These are phyloP conservation scores for Halichoerus grypus DNA, from an alignment of 2,113 vertebrate species.

Conservation along the genomic window DNA sequence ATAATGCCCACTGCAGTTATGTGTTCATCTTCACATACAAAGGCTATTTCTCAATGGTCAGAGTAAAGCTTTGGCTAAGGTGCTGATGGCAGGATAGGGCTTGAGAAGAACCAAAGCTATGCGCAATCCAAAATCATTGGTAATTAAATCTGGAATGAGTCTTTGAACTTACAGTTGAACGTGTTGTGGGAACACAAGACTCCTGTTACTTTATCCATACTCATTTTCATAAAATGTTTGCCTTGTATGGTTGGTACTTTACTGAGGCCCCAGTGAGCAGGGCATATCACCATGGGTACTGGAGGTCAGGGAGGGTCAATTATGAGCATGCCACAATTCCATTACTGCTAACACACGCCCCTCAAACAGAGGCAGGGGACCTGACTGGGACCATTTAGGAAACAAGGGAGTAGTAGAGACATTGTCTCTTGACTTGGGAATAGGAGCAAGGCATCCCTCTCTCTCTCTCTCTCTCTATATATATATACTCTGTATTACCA, in stretches of 20 bases:
- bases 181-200: neutral
- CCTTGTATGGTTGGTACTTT: conserved; percentile 42
- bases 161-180: conserved; percentile 29
- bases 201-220: neutral
- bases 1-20: neutral
- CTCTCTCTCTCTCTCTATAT: no score
- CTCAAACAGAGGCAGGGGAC: neutral
- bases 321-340: neutral
- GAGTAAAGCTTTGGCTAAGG: neutral
- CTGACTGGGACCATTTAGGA: neutral
- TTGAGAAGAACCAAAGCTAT: neutral
- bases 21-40: neutral
- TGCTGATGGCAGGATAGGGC: neutral
- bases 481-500: neutral
- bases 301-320: neutral
- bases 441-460: neutral
- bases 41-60: conserved; percentile 44
- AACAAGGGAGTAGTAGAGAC: neutral
- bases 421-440: neutral
- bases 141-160: conserved; percentile 34
- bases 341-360: neutral
- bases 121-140: neutral
- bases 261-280: neutral
- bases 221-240: conserved; percentile 24
- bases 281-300: neutral